These are phyloP conservation scores for Trichomycterus rosablanca DNA, from an alignment of 2,113 vertebrate genomes.

Conservation along the genomic window DNA sequence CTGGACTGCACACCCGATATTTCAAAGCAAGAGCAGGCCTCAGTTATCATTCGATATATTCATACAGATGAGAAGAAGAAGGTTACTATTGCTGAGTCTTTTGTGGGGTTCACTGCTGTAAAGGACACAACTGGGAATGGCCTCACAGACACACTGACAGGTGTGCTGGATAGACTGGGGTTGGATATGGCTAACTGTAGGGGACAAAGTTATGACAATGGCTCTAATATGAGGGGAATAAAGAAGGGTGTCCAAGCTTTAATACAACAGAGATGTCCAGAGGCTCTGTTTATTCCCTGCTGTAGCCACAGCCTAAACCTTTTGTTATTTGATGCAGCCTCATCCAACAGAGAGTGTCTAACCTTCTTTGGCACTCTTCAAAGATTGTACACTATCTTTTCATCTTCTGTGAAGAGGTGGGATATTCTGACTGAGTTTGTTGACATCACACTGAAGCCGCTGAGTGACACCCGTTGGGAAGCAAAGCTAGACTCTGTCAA, in stretches of 20 bases:
- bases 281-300: too few relatives aligned
- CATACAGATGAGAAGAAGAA: conserved; percentile 14
- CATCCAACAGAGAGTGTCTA: too few relatives aligned
- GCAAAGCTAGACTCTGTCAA: too few relatives aligned
- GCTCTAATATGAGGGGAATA: conserved; percentile 28
- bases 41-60: too few relatives aligned
- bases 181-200: conserved; percentile 9
- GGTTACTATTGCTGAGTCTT: background rate
- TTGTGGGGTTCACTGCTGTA: conserved; percentile 30
- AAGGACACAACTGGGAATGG: conserved; percentile 23
- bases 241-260: conserved; percentile 26
- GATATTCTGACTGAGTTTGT: conserved; percentile 30
- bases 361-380: too few relatives aligned
- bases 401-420: conserved; percentile 20
- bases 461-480: conserved; percentile 26
- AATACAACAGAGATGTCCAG: too few relatives aligned
- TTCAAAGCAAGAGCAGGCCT: conserved; percentile 17
- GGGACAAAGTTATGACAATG: conserved; percentile 36
- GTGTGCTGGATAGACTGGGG: conserved; percentile 5
- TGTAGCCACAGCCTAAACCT: too few relatives aligned
- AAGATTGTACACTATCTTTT: conserved; percentile 27
- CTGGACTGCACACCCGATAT: background rate
- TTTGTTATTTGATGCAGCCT: too few relatives aligned
- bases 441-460: conserved; percentile 30
- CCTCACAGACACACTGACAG: conserved; percentile 12